Conservation (phyloP, 2,888 invertebrate genomes). For the Drosophila histrio region DNA sequence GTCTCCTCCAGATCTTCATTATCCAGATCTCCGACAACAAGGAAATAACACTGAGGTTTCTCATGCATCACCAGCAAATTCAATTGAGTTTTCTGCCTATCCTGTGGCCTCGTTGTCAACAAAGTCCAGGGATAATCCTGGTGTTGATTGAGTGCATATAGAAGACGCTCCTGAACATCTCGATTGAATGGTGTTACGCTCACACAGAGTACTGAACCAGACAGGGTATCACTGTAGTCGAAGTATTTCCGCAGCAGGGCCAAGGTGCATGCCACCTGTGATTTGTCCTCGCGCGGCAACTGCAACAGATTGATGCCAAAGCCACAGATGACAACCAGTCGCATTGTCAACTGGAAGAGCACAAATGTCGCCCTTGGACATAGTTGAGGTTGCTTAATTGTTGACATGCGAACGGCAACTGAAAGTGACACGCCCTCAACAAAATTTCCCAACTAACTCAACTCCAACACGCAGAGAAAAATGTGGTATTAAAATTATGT, state of each 20-base stretch:
- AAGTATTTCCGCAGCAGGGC: conserved; percentile 79
- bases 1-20: conserved; percentile 79
- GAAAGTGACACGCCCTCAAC: conserved; percentile 36
- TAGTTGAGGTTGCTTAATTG: conserved; percentile 21
- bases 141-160: conserved; percentile 59
- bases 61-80: conserved; percentile 54
- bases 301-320: conserved; percentile 70
- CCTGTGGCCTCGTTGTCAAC: conserved; percentile 48
- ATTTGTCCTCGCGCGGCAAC: conserved; percentile 47
- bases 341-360: conserved; percentile 33
- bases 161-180: conserved; percentile 62
- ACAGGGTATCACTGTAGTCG: conserved; percentile 67
- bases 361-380: conserved; percentile 14
- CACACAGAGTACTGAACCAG: conserved; percentile 75
- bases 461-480: too few species aligned
- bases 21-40: conserved; percentile 75
- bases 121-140: conserved; percentile 65
- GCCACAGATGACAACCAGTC: conserved; percentile 16
- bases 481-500: too few species aligned
- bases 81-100: not conserved
- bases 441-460: not conserved
- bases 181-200: conserved; percentile 50
- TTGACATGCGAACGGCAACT: conserved; percentile 61
- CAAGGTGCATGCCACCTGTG: conserved; percentile 61
- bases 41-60: conserved; percentile 83